Percentiles rank a stretch among this genome's conserved stretches.
phyloP scores from a whole-genome alignment of 2,888 invertebrate genomes.

The Troides helena region DNA sequence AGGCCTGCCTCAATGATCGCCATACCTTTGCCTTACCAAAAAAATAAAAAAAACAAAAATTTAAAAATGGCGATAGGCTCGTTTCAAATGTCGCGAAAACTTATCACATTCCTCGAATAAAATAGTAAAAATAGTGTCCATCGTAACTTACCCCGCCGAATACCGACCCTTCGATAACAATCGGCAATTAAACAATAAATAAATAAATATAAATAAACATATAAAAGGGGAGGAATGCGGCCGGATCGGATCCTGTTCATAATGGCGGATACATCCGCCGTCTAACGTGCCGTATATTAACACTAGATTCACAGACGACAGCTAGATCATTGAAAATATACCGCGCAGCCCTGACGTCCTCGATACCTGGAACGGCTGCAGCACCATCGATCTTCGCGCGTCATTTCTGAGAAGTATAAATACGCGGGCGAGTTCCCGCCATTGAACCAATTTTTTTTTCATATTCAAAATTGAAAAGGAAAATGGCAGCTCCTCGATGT shows the following conservation, averaged over 20 bases:
- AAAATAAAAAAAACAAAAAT: no score
- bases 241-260: slow-evolving; percentile 12
- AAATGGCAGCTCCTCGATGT: slow-evolving; percentile 15
- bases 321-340: slow-evolving; percentile 27
- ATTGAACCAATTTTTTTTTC: slow-evolving; percentile 15
- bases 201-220: not conserved
- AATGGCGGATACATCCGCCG: slow-evolving; percentile 26
- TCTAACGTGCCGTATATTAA: slow-evolving; percentile 37
- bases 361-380: slow-evolving; percentile 39
- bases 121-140: slow-evolving; percentile 3
- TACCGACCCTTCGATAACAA: slow-evolving; percentile 17
- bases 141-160: slow-evolving; percentile 20
- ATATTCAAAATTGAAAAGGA: slow-evolving; percentile 13
- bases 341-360: slow-evolving; percentile 14
- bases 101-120: not conserved
- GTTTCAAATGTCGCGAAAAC: not conserved
- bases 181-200: slow-evolving; percentile 28
- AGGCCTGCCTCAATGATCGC: no score
- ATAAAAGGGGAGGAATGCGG: slow-evolving; percentile 11
- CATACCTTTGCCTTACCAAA: no score
- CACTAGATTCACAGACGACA: slow-evolving; percentile 47
- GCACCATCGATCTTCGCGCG: slow-evolving; percentile 39
- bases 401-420: slow-evolving; percentile 39
- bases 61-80: no score
- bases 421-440: slow-evolving; percentile 7